phyloP scores from a whole-genome alignment of 2,888 invertebrate species.

The Taphrorychus bicolor region DNA sequence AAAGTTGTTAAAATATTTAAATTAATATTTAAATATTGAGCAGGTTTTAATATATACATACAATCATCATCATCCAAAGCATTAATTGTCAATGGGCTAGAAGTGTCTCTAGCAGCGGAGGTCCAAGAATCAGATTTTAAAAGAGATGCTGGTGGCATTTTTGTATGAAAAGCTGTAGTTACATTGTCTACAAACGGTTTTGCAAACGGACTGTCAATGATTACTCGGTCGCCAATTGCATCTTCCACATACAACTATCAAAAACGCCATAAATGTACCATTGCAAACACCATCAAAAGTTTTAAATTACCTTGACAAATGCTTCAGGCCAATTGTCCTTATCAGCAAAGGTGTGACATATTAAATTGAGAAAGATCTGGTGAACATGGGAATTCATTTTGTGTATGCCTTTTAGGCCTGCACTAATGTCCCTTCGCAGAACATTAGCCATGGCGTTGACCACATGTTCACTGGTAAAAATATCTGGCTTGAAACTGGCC shows the following conservation, averaged over 20 bases:
- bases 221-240: conserved; percentile 89
- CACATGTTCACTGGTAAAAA: conserved; percentile 78
- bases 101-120: conserved; percentile 60
- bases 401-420: conserved; percentile 70
- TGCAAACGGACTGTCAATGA: conserved; percentile 93
- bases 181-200: conserved; percentile 92
- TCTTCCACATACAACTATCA: conserved; percentile 90
- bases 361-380: conserved; percentile 82
- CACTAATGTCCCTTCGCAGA: conserved; percentile 75
- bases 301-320: conserved; percentile 81
- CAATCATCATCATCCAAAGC: conserved; percentile 68
- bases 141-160: conserved; percentile 74
- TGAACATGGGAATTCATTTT: conserved; percentile 83
- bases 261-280: background rate
- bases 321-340: conserved; percentile 90
- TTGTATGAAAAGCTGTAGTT: conserved; percentile 83
- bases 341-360: conserved; percentile 82
- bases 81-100: conserved; percentile 59
- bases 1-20: background rate
- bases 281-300: background rate
- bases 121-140: conserved; percentile 69
- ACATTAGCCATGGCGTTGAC: conserved; percentile 82
- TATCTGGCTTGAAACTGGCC: conserved; percentile 78
- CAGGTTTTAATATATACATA: conserved; percentile 44
- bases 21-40: background rate